Percentiles rank a stretch among this genome's conserved stretches.
These are phyloP conservation scores for Cyprinodon brontotheroides DNA, from an alignment of 2,113 vertebrate species.

Conservation along the genomic window DNA sequence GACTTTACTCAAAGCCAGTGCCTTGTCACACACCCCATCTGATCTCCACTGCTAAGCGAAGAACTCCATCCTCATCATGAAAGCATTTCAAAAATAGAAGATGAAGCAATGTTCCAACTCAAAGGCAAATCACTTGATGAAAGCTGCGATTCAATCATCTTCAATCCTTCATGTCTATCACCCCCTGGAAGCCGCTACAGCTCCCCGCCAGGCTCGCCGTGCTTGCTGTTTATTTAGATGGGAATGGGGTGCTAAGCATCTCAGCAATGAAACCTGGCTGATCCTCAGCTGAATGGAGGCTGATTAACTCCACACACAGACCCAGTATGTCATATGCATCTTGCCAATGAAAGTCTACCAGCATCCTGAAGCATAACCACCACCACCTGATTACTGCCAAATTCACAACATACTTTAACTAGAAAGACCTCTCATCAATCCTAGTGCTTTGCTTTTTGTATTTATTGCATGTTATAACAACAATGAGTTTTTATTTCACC, in stretches of 20 bases:
- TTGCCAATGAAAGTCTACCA: constrained; percentile 39
- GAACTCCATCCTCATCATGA: constrained; percentile 50
- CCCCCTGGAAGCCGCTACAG: constrained; percentile 15
- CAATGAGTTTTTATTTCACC: constrained; percentile 53
- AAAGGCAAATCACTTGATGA: constrained; percentile 58
- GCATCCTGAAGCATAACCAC: constrained; percentile 25
- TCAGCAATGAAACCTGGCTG: constrained; percentile 66
- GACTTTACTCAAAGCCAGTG: constrained; percentile 28
- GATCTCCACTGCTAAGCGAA: constrained; percentile 24
- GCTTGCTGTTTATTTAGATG: constrained; percentile 42
- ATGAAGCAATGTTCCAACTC: constrained; percentile 19
- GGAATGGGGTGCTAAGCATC: constrained; percentile 37
- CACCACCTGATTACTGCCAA: constrained; percentile 16
- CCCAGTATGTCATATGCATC: constrained; percentile 37
- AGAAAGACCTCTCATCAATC: constrained; percentile 22
- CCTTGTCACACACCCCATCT: constrained; percentile 30
- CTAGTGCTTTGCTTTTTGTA: constrained; percentile 39
- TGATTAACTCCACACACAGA: constrained; percentile 68
- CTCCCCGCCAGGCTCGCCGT: constrained; percentile 41
- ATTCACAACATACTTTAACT: constrained; percentile 55
- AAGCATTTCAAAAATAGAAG: constrained; percentile 36
- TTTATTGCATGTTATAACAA: constrained; percentile 39
- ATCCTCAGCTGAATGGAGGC: constrained; percentile 67
- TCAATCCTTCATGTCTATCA: constrained; percentile 35
- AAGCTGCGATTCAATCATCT: constrained; percentile 57